Conservation (phyloP, 53 echinoderm and acorn worm genomes). For the Actinopyga echinites region DNA sequence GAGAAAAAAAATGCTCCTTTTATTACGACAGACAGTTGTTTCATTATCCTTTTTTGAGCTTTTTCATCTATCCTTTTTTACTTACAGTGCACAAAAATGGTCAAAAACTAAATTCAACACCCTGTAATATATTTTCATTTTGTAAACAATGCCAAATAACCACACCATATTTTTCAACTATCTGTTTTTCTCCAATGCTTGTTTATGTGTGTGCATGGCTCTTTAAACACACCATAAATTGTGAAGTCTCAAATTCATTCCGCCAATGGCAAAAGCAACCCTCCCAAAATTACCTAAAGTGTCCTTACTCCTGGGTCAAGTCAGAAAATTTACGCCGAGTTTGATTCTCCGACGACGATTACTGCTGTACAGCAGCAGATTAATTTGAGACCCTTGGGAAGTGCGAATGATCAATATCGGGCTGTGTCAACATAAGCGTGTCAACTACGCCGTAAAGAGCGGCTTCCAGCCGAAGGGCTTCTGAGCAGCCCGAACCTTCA, state of each 20-base stretch:
- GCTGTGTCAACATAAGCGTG: constrained; percentile 50
- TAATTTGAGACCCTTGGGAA: constrained; percentile 52
- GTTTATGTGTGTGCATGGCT: no score
- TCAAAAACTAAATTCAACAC: no score
- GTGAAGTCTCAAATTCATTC: constrained; percentile 3
- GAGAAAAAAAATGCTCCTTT: no score
- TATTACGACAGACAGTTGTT: no score
- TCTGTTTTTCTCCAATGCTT: no score
- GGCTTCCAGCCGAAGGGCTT: constrained; percentile 27
- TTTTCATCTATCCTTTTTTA: no score
- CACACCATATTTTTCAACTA: no score
- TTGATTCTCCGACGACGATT: constrained; percentile 34
- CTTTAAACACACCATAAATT: no score
- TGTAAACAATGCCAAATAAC: no score
- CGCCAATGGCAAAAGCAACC: constrained; percentile 10
- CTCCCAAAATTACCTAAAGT: constrained; percentile 33
- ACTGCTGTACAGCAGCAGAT: constrained; percentile 36
- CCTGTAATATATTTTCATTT: no score
- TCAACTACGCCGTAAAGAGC: constrained; percentile 39
- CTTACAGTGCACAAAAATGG: no score
- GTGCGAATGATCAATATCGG: constrained; percentile 46
- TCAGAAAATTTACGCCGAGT: constrained; percentile 40
- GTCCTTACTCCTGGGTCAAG: constrained; percentile 32
- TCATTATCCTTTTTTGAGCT: no score
- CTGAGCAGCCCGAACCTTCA: constrained; percentile 7